Evolutionary conservation across 1,140 invertebrate genomes (phyloP).

Genomic region (Drosophila neocordata): DNA sequence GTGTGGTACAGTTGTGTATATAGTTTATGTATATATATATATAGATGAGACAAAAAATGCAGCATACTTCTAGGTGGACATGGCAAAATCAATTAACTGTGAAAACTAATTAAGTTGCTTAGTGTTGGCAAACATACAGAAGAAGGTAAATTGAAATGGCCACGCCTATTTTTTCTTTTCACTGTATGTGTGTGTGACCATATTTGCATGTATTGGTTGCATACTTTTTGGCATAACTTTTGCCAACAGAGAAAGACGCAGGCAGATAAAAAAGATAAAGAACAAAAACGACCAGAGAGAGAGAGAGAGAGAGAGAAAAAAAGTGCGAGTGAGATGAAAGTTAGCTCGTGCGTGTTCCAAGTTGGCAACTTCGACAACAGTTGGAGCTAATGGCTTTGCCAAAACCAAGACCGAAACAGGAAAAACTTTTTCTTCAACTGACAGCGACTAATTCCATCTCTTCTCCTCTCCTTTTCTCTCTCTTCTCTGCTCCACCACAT

Average conservation of each 20-base stretch:
- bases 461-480: constrained; percentile 42
- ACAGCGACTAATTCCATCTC: constrained; percentile 63
- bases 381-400: constrained; percentile 61
- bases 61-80: constrained; percentile 41
- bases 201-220: constrained; percentile 49
- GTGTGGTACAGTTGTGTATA: background rate
- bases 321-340: background rate
- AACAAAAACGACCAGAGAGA: background rate
- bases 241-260: constrained; percentile 22
- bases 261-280: background rate
- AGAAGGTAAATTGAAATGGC: constrained; percentile 12
- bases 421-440: constrained; percentile 62
- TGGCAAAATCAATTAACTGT: constrained; percentile 78
- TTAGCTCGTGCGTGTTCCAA: constrained; percentile 59
- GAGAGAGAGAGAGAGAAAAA: background rate
- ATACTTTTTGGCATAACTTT: constrained; percentile 71
- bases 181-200: constrained; percentile 12
- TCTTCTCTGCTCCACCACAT: constrained; percentile 24
- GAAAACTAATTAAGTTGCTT: constrained; percentile 78
- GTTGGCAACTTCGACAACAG: constrained; percentile 74
- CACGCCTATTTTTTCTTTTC: constrained; percentile 12
- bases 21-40: no score
- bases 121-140: background rate
- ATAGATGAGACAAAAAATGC: constrained; percentile 2
- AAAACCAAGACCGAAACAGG: constrained; percentile 8